phyloP scores from a whole-genome alignment of 2,797 vertebrate species.

The Neoniphon sammara region DNA sequence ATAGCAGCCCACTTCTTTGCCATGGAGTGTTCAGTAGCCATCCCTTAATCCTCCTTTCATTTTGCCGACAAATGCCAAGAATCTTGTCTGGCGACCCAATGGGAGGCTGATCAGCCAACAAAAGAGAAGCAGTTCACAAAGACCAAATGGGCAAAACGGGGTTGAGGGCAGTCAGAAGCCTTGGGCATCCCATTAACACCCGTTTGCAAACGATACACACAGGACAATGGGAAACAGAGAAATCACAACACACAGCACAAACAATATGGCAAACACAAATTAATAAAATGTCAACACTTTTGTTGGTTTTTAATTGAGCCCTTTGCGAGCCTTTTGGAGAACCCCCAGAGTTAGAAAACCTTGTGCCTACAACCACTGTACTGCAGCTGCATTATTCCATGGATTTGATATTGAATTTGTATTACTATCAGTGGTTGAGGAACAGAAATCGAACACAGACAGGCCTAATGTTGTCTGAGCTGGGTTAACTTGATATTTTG shows the following conservation, averaged over 20 bases:
- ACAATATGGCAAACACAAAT: constrained; percentile 59
- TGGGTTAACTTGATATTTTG: constrained; percentile 53
- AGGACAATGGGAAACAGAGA: constrained; percentile 55
- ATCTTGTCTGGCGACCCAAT: constrained; percentile 91
- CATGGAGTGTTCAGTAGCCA: constrained; percentile 91
- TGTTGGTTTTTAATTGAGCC: constrained; percentile 41
- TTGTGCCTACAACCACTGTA: not conserved
- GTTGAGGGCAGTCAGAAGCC: constrained; percentile 80
- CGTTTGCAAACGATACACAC: constrained; percentile 61
- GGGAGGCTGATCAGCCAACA: constrained; percentile 96
- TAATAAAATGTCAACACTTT: constrained; percentile 44
- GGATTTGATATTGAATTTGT: not conserved
- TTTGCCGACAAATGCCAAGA: constrained; percentile 94
- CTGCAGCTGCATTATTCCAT: not conserved
- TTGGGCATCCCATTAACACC: constrained; percentile 63
- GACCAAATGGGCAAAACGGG: constrained; percentile 84
- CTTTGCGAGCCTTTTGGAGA: constrained; percentile 9
- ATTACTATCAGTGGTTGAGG: not conserved
- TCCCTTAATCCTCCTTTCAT: constrained; percentile 96
- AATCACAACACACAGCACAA: constrained; percentile 40
- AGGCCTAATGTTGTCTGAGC: constrained; percentile 29
- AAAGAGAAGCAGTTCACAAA: constrained; percentile 90
- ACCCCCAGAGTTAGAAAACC: not conserved
- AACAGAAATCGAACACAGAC: not conserved
- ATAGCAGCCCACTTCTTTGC: constrained; percentile 90